Evolutionary conservation across 2,113 vertebrate species (phyloP).

Genomic region (Poeciliopsis occidentalis): DNA sequence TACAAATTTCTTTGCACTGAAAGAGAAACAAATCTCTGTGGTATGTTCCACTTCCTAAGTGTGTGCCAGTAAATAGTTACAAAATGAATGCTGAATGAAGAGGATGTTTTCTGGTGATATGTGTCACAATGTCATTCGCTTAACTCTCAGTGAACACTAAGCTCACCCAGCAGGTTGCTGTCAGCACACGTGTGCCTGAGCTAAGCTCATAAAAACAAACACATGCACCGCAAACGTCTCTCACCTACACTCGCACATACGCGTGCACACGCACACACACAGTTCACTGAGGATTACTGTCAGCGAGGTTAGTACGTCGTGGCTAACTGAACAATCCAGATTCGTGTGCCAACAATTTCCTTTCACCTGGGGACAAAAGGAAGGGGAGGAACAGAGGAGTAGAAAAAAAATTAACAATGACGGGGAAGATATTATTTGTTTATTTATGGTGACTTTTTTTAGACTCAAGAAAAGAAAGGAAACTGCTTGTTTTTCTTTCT

Average conservation of each 20-base stretch:
- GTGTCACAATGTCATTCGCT: conserved; percentile 67
- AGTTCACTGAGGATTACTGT: conserved; percentile 78
- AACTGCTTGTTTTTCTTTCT: conserved; percentile 43
- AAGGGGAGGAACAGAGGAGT: conserved; percentile 2
- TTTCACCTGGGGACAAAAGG: conserved; percentile 71
- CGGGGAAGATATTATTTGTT: conserved; percentile 68
- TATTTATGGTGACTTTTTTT: conserved; percentile 66
- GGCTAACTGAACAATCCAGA: conserved; percentile 65
- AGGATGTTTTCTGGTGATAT: conserved; percentile 72
- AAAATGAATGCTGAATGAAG: conserved; percentile 61
- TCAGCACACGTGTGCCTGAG: conserved; percentile 58
- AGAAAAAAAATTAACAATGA: conserved; percentile 27
- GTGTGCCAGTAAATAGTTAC: conserved; percentile 58
- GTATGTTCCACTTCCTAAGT: conserved; percentile 46
- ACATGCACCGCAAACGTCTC: conserved; percentile 11
- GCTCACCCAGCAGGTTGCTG: conserved; percentile 75
- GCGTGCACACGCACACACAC: conserved; percentile 17
- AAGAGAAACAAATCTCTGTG: conserved; percentile 25
- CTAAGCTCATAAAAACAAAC: conserved; percentile 38
- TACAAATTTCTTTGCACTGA: background rate
- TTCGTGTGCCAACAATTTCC: conserved; percentile 71
- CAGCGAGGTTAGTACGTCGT: conserved; percentile 62
- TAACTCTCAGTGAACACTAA: conserved; percentile 43
- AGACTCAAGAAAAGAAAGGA: conserved; percentile 28
- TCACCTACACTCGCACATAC: conserved; percentile 6